Evolutionary conservation across 2,797 vertebrate genomes (phyloP).

Genomic region (Urosaurus nigricauda): DNA sequence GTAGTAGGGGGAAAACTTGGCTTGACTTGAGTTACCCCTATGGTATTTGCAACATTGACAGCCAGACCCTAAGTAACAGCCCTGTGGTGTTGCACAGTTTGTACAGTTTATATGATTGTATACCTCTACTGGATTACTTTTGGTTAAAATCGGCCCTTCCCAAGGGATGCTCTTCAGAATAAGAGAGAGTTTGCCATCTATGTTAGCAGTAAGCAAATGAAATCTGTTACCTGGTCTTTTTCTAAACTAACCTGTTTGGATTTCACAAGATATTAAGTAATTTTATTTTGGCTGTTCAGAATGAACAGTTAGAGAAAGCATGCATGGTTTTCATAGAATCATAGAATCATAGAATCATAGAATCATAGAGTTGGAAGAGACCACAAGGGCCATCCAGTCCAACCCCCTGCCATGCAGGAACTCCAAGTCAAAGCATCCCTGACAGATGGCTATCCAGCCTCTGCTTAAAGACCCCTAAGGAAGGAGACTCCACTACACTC

Average conservation of each 20-base stretch:
- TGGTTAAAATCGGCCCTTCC: neutral
- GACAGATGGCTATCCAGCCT: too few relatives aligned
- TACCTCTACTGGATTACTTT: neutral
- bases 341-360: too few relatives aligned
- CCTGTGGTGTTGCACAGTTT: neutral
- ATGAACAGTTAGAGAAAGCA: neutral
- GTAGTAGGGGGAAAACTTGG: too few relatives aligned
- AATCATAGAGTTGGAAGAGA: too few relatives aligned
- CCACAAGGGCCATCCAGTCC: too few relatives aligned
- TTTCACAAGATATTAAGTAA: neutral
- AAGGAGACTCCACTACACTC: too few relatives aligned
- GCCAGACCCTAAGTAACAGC: neutral
- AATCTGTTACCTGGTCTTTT: neutral
- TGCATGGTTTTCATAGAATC: neutral
- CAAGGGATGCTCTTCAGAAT: neutral
- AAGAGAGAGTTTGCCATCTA: neutral
- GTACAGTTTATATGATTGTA: neutral
- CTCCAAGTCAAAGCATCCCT: too few relatives aligned
- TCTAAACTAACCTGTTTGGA: neutral
- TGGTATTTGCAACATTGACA: neutral
- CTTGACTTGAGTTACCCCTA: neutral
- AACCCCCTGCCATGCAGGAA: too few relatives aligned
- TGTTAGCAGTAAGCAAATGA: neutral
- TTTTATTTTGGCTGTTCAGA: slow-evolving; percentile 9
- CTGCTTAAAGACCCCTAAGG: too few relatives aligned